These are phyloP conservation scores for Anastrepha obliqua DNA, from an alignment of 1,140 invertebrate genomes.

Conservation along the genomic window DNA sequence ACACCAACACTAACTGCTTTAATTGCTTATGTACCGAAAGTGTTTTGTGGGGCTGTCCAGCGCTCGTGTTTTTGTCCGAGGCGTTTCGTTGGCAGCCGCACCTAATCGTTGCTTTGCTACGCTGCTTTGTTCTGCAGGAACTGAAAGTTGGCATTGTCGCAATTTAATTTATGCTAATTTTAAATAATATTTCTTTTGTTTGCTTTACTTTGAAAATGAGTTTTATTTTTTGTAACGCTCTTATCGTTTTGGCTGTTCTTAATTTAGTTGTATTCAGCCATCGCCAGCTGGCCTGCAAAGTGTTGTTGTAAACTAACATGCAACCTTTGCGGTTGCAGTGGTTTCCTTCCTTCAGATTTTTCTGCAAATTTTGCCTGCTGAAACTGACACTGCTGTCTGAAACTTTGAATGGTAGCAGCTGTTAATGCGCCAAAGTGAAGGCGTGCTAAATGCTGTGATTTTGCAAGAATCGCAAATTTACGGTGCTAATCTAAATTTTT, in stretches of 20 bases:
- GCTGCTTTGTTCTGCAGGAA: conserved; percentile 42
- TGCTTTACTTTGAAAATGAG: conserved; percentile 30
- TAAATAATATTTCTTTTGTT: not conserved
- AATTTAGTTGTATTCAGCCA: conserved; percentile 25
- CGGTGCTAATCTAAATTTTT: not conserved
- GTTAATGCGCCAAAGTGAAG: conserved; percentile 51
- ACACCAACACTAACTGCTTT: not conserved
- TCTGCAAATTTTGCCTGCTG: not conserved
- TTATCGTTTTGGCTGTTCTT: conserved; percentile 3
- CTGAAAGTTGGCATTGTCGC: conserved; percentile 33
- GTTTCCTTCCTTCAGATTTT: conserved; percentile 20
- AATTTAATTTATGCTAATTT: conserved; percentile 49
- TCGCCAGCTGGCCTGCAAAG: not conserved
- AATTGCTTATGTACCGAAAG: not conserved
- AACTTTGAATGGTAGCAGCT: conserved; percentile 32
- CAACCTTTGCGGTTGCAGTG: not conserved
- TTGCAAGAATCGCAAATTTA: conserved; percentile 13
- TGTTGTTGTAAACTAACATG: not conserved
- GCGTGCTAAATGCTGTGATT: conserved; percentile 40
- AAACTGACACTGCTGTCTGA: not conserved
- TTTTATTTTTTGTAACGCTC: too few species aligned
- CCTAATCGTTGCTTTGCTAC: conserved; percentile 30
- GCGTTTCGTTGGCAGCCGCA: not conserved
- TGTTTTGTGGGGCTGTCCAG: not conserved
- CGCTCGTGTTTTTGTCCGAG: not conserved